These are phyloP conservation scores for Scylla paramamosain DNA, from an alignment of 1,140 invertebrate species.

Conservation along the genomic window DNA sequence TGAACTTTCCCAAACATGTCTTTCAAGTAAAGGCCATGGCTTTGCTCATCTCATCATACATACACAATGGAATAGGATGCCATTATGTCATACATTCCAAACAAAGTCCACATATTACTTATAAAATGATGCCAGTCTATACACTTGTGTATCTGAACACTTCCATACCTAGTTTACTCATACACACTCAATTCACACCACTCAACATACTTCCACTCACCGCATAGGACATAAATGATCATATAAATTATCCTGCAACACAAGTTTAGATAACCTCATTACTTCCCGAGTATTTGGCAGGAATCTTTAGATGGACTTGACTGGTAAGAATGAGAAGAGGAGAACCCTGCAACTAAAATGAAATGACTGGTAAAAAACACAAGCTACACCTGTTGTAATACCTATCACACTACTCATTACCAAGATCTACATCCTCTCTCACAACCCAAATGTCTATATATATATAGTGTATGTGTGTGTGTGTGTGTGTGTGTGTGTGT, in stretches of 20 bases:
- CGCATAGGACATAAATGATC: background rate
- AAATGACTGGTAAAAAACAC: background rate
- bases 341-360: background rate
- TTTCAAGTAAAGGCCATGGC: background rate
- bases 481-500: background rate
- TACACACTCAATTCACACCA: background rate
- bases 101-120: background rate
- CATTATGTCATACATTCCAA: too few species aligned
- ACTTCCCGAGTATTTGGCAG: constrained; percentile 3
- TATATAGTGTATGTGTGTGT: too few species aligned
- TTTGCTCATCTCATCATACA: background rate
- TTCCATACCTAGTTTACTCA: background rate
- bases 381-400: background rate
- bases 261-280: background rate
- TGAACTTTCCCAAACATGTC: background rate
- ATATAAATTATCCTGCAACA: background rate
- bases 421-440: constrained; percentile 9
- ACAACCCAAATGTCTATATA: background rate
- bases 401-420: constrained; percentile 21
- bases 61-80: background rate
- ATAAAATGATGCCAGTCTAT: background rate
- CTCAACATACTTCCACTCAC: background rate
- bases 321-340: background rate
- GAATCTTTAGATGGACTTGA: background rate
- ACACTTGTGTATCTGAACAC: background rate